Base-by-base conservation (phyloP, 2,888 invertebrate genomes). In the Lamproptera curius region DNA sequence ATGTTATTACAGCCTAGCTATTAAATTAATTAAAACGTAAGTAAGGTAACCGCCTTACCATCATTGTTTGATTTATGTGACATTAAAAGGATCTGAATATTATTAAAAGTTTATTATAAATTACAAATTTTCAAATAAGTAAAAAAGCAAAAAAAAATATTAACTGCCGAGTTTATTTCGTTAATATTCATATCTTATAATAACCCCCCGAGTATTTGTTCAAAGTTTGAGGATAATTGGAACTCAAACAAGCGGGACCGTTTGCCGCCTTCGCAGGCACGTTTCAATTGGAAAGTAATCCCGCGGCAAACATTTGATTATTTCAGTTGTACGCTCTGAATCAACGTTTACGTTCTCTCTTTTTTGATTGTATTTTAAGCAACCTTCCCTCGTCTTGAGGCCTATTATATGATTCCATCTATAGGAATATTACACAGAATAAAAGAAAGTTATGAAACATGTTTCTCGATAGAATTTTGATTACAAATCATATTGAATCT, bases 281-380 rank as follows among this genome's bases (percentile, higher is more conserved):
- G 86, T 84, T 81, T 73, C 86, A 84, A 86, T 86, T 80, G 77
- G 70, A 79, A 78, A 80, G 78, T 86, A 82, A 86, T 84, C 82
- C 82, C 47, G 33, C 23, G 16, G 33, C 37, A 47, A 47, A 37
- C 33, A 26, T 17, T 37, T 20, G 20, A 47, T 33, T 42, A 37
- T 9, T 35, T 42, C 36, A 28, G 23, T 31, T 20, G 33, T 31
- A 42, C 16, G 31, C 20, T 33, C 37, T 23, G 20, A 16, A 37
- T 37, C 15, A 8, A 14, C 16, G 26, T 33, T 23, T 20, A 15
- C 31, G n/a, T 23, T 34, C n/a, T n/a, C n/a, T n/a, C n/a, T 45
- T 31, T 40, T 11, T 37, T 3, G 20, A 31, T 11, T 11, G n/a
- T n/a, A 11, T n/a, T 31, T n/a, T 9, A 31, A 31, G 11, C 11